Evolutionary conservation across 2,797 vertebrate genomes (phyloP), one percentile per base, ranked within the genome.

Genomic region (Phoebastria nigripes): DNA sequence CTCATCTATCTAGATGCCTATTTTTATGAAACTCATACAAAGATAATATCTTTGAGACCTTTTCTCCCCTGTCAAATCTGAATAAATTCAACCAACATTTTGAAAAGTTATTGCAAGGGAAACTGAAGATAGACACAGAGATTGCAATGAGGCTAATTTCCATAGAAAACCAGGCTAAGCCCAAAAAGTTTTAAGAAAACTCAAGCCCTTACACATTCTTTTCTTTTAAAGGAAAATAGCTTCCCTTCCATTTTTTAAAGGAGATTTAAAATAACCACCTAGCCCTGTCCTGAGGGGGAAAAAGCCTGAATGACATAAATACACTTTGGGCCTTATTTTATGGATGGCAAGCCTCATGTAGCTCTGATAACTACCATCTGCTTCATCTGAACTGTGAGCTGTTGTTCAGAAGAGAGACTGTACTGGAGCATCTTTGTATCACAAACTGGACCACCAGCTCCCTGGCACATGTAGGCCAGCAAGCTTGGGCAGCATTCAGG

Each of bases 11-110:
- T 56, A 55, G 81, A 84, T 77, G 41, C 87, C 78, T 93, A 31
- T 91, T 96, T 96, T 96, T 94, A 96, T 95, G 94, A 97, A 96
- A 96, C 56, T 96, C 83, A 85, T 69, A 93, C 47, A 63, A 92
- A 92, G 74, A 82, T 94, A 96, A 82, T 96, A 96, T 93, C 92
- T 89, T 90, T 94, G 96, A 97, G 95, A 94, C 94, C 87, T 91
- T 89, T 93, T 67, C 90, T 96, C 78, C 90, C 93, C 78, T 92
- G 92, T 89, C 94, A 95, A 95, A 96, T 95, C 90, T 93, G 92
- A 94, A 95, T 95, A 94, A 95, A 94, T 96, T 92, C 78, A 94
- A 82, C 67, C 71, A 94, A 92, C 81, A 35, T 63, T 91, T 87
- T 82, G 59, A 90, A 82, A 94, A 93, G 74, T 90, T 94, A 88